phyloP scores from a whole-genome alignment of 2,888 invertebrate species.

The Trileptium ribeirensis region DNA sequence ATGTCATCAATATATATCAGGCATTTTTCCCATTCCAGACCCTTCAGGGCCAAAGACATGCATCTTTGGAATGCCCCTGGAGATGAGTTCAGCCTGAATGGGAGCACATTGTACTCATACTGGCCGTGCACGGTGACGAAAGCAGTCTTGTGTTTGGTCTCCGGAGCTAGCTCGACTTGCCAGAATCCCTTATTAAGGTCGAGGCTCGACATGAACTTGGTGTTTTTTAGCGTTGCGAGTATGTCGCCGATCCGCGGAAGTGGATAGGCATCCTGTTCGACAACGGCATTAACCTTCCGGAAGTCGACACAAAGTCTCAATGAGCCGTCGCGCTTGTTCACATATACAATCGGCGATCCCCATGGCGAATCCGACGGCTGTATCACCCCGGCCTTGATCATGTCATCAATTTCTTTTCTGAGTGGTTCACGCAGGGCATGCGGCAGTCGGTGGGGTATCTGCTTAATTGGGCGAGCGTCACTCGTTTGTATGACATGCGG shows the following conservation, averaged over 20 bases:
- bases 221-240: not conserved
- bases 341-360: not conserved
- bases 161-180: not conserved
- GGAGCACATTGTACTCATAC: conserved; percentile 31
- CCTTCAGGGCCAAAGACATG: too few species aligned
- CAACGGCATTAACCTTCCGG: too few species aligned
- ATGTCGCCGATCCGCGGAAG: conserved; percentile 28
- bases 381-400: not conserved
- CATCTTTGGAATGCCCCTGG: too few species aligned
- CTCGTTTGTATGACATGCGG: not conserved
- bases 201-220: conserved; percentile 14
- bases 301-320: conserved; percentile 37
- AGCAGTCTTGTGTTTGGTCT: not conserved
- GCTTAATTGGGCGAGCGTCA: too few species aligned
- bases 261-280: too few species aligned
- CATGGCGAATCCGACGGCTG: too few species aligned
- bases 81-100: conserved; percentile 31
- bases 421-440: not conserved
- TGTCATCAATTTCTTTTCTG: not conserved
- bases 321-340: conserved; percentile 42
- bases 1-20: too few species aligned
- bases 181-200: too few species aligned
- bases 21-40: too few species aligned
- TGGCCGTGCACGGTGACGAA: too few species aligned
- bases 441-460: too few species aligned